Base-by-base conservation (phyloP, 2,888 invertebrate species). In the Oxystoma pomonae region DNA sequence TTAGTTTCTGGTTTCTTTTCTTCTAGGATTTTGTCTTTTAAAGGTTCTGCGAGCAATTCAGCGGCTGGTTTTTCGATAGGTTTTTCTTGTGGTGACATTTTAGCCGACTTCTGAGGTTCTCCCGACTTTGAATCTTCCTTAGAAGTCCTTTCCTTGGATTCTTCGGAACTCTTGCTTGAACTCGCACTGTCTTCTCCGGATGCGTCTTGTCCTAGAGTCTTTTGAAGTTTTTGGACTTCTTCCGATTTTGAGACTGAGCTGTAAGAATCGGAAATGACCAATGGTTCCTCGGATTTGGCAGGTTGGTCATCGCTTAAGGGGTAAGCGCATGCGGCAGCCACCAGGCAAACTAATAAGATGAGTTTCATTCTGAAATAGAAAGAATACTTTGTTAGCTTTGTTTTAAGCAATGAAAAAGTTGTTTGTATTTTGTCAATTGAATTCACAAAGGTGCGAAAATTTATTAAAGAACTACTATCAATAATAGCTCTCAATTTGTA, bases 331-430 rank as follows among this genome's bases (percentile, higher is more conserved):
- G 76, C 80, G 19, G 79, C 75, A 59, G 76, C 83, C 76, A 83
- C 82, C 73, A 86, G 80, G 77, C 86, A 82, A 75, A 87, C 77
- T 77, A 87, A 75, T 75, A 87, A 73, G 77, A 87, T 81, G 76
- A 87, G 80, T 83, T 86, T 87, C 87, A 87, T 89, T 81, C 86
- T 87, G 53, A 16, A 53, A 53, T 9, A 35, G 35, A 35, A 35
- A 35, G 12, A 35, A 3, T n/a, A n/a, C n/a, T n/a, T n/a, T n/a
- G n/a, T n/a, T n/a, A n/a, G n/a, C n/a, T n/a, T n/a, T n/a, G n/a
- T n/a, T n/a, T n/a, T n/a, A n/a, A n/a, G n/a, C n/a, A n/a, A n/a
- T n/a, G n/a, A n/a, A n/a, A n/a, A n/a, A n/a, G n/a, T n/a, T n/a
- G n/a, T n/a, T n/a, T n/a, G n/a, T n/a, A n/a, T n/a, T n/a, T n/a